phyloP scores from a whole-genome alignment of 2,797 vertebrate species.

The Odontamblyopus lacepedii region DNA sequence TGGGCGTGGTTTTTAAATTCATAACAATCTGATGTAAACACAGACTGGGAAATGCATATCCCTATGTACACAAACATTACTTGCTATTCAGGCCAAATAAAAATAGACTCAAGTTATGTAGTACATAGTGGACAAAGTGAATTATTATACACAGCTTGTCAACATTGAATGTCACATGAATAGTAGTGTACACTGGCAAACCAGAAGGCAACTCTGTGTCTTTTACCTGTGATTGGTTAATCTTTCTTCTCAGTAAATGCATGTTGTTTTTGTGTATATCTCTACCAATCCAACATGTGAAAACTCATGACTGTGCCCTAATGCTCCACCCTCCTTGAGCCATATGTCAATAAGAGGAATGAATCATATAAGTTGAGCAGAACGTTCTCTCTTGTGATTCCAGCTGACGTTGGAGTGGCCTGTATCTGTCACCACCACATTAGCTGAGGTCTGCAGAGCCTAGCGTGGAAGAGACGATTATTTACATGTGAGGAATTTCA shows the following conservation, averaged over 20 bases:
- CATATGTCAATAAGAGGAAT: not conserved
- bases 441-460: constrained; percentile 1
- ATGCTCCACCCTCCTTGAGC: not conserved
- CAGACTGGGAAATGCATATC: constrained; percentile 2
- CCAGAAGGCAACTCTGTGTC: not conserved
- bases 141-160: not conserved
- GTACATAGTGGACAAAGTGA: not conserved
- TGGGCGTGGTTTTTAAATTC: constrained; percentile 18
- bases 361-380: not conserved
- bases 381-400: constrained; percentile 1
- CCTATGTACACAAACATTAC: constrained; percentile 47
- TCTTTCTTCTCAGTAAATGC: not conserved
- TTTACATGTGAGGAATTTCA: constrained; percentile 7
- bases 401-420: constrained; percentile 7
- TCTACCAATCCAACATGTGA: not conserved
- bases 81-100: constrained; percentile 57
- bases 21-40: constrained; percentile 24
- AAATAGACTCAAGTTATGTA: constrained; percentile 51
- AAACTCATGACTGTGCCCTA: not conserved
- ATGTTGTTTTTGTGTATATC: not conserved
- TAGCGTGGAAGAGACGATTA: not conserved
- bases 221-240: too few species aligned
- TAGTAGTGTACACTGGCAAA: not conserved
- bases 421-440: constrained; percentile 13
- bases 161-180: not conserved